These are phyloP conservation scores for Clostera curtula DNA, from an alignment of 2,888 invertebrate species.

Conservation along the genomic window DNA sequence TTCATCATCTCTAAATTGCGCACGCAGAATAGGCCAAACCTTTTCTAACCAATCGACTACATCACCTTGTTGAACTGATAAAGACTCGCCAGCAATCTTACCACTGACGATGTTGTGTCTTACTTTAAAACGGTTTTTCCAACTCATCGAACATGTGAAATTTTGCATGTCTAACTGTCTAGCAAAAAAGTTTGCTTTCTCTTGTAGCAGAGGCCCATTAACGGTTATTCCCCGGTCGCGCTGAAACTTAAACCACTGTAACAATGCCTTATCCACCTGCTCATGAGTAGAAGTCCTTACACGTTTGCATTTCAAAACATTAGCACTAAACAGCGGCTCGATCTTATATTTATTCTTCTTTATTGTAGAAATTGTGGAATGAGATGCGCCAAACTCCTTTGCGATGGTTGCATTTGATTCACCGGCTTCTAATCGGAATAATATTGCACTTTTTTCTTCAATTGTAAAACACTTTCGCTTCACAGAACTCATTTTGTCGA, in stretches of 20 bases:
- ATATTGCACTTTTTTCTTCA: slow-evolving; percentile 15
- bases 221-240: slow-evolving; percentile 13
- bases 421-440: slow-evolving; percentile 20
- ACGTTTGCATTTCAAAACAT: slow-evolving; percentile 22
- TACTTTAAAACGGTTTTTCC: slow-evolving; percentile 18
- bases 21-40: slow-evolving; percentile 8
- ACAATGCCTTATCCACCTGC: slow-evolving; percentile 16
- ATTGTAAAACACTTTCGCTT: slow-evolving; percentile 17
- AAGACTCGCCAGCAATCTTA: slow-evolving; percentile 19
- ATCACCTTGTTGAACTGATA: slow-evolving; percentile 12
- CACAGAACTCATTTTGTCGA: slow-evolving; percentile 13
- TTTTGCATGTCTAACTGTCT: slow-evolving; percentile 11
- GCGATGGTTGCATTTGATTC: slow-evolving; percentile 20
- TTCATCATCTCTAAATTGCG: slow-evolving; percentile 17
- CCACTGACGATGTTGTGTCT: slow-evolving; percentile 16
- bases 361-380: slow-evolving; percentile 25
- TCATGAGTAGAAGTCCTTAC: slow-evolving; percentile 15
- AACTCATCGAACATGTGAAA: slow-evolving; percentile 17
- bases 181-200: slow-evolving; percentile 21
- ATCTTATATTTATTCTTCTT: slow-evolving; percentile 23
- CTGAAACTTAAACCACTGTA: slow-evolving; percentile 4
- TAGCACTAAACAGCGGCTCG: slow-evolving; percentile 18
- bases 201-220: slow-evolving; percentile 19
- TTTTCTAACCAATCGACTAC: slow-evolving; percentile 13
- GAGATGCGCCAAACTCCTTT: slow-evolving; percentile 23